Base-by-base conservation (phyloP, 2,113 vertebrate species). In the Hippopotamus amphibius region DNA sequence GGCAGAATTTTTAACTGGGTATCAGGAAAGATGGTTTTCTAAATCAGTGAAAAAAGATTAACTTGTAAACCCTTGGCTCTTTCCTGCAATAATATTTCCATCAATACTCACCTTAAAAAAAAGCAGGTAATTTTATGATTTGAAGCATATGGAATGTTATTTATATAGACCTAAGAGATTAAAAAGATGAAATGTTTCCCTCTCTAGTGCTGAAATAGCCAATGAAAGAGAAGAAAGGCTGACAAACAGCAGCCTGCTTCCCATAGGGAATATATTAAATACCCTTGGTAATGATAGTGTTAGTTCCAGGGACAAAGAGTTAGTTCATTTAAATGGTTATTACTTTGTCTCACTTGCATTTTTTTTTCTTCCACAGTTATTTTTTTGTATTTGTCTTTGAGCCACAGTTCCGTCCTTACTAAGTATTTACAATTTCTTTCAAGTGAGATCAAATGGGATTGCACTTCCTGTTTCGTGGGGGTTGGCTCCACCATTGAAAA, bases 361-460 rank as follows among this genome's bases (percentile, higher is more conserved):
- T 97, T 97, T 93, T 81, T 76, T 48, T 96, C 66, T 81, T 96
- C 65, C 37, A 37, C 43, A 83, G 72, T 79, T 94, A 17, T 71
- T 95, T 17, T 68, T 96, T 97, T 95, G 3, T 83, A 61, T 97
- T 86, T 98, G 74, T 92, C 91, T 97, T 97, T 97, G 96, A 98
- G 79, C 79, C 10, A 11, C 71, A 21, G 95, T 92, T 98, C 84
- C 48, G 28, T 92, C 84, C 94, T 97, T 74, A 83, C 65, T 48
- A 95, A 94, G 81, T 97, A 95, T 97, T 97, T 96, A 97, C 88
- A 95, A 46, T 93, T 97, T 95, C 96, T 97, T 98, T 98, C 94
- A 98, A 95, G 77, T 96, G 72, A 98, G 97, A 96, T 97, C 65
- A 98, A 98, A 97, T 96, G 66, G 83, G 97, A 95, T 97, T 98